Evolutionary conservation across 1,140 invertebrate genomes (phyloP).

Genomic region (Atta colombica): DNA sequence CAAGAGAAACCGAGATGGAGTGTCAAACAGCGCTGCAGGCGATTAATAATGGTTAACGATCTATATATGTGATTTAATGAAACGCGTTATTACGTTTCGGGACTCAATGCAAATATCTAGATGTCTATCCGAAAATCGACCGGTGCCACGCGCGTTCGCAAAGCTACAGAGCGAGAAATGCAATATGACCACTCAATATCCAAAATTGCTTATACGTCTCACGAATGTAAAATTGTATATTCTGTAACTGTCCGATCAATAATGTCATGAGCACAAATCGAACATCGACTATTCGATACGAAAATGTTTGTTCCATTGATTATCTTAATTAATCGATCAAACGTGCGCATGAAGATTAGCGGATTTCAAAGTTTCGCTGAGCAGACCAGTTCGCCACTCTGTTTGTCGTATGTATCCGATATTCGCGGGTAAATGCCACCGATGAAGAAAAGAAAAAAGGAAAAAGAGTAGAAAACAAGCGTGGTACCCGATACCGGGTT

Average conservation of each 20-base stretch:
- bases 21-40: conserved; percentile 52
- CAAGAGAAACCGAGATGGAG: conserved; percentile 49
- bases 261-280: conserved; percentile 10
- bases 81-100: conserved; percentile 56
- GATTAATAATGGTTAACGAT: conserved; percentile 60
- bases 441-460: conserved; percentile 56
- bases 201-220: conserved; percentile 34
- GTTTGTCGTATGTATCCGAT: conserved; percentile 48
- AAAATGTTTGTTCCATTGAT: conserved; percentile 40
- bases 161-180: conserved; percentile 27
- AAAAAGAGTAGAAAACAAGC: conserved; percentile 49
- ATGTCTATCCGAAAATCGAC: conserved; percentile 53
- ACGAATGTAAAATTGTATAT: conserved; percentile 47
- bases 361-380: conserved; percentile 26
- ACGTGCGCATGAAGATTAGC: conserved; percentile 13
- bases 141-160: conserved; percentile 11
- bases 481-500: conserved; percentile 72
- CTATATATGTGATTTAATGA: conserved; percentile 56
- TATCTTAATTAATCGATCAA: conserved; percentile 43
- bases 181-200: conserved; percentile 33
- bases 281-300: conserved; percentile 14
- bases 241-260: conserved; percentile 10
- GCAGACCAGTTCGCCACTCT: not conserved
- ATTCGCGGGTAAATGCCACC: conserved; percentile 38
- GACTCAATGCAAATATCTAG: conserved; percentile 57